Conservation (phyloP, 2,113 vertebrate species). For the Salvelinus alpinus region DNA sequence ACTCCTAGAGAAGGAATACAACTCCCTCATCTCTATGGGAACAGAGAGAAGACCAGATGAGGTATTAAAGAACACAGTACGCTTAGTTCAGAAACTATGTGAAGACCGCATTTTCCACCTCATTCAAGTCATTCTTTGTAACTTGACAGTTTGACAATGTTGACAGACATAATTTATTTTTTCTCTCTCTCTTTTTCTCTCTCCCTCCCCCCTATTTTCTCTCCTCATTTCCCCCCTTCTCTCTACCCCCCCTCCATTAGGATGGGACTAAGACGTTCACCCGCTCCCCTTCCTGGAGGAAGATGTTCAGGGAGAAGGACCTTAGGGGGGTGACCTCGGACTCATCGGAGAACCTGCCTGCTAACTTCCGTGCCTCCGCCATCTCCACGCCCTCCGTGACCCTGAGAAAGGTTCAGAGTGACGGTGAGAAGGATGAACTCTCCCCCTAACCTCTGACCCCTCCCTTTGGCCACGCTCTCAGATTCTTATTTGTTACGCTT, state of each 20-base stretch:
- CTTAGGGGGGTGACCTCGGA: constrained; percentile 89
- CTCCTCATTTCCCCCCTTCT: not conserved
- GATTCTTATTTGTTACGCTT: not conserved
- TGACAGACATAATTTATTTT: not conserved
- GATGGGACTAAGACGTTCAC: constrained; percentile 89
- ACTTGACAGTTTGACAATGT: not conserved
- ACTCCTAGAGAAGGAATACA: constrained; percentile 89
- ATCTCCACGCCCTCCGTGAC: constrained; percentile 87
- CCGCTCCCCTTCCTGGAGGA: constrained; percentile 92
- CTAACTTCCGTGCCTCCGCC: constrained; percentile 90
- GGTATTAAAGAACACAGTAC: constrained; percentile 57
- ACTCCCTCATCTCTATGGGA: constrained; percentile 86
- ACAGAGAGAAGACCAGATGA: constrained; percentile 89
- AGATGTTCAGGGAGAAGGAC: constrained; percentile 93
- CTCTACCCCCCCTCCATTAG: constrained; percentile 46
- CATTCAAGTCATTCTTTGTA: not conserved
- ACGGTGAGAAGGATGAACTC: constrained; percentile 70
- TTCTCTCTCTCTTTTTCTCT: too few species aligned
- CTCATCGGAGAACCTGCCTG: constrained; percentile 88
- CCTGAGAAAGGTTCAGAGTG: constrained; percentile 88
- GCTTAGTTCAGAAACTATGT: not conserved
- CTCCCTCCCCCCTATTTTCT: too few species aligned
- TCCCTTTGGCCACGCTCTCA: constrained; percentile 13
- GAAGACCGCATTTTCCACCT: not conserved
- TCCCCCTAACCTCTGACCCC: constrained; percentile 7